Percentiles rank a stretch among this genome's conserved stretches.
Evolutionary conservation across 37 sponge, comb jelly and placozoan species (phyloP).

Genomic region (Halisarca cf. caerulea): DNA sequence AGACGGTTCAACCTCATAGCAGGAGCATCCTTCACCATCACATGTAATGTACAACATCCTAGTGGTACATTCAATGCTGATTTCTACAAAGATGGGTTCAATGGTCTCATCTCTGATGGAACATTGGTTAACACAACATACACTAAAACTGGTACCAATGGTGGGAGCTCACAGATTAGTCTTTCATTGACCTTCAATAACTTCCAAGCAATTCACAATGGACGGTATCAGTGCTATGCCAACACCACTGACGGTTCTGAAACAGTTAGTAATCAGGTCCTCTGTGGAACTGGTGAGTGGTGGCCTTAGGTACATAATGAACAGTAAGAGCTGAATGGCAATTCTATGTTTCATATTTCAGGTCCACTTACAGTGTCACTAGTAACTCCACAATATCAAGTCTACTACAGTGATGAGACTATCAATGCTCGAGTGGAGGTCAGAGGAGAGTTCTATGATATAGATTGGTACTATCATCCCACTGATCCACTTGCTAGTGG

Average conservation of each 20-base stretch:
- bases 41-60: not conserved
- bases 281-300: slow-evolving; percentile 8
- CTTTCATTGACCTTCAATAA: not conserved
- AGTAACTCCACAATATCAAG: no score
- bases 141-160: not conserved
- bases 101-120: not conserved
- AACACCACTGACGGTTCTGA: not conserved
- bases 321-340: no score
- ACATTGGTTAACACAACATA: not conserved
- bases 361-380: no score
- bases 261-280: no score
- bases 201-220: slow-evolving; percentile 17
- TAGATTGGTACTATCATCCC: no score
- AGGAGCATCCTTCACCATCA: slow-evolving; percentile 12
- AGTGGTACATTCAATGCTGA: not conserved
- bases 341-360: no score
- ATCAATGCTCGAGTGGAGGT: no score
- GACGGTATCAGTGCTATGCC: not conserved
- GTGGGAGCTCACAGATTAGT: not conserved
- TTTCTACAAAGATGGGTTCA: slow-evolving; percentile 6
- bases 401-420: no score
- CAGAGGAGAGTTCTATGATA: no score
- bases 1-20: not conserved
- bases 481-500: no score
- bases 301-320: no score